Percentiles rank a stretch among this genome's conserved stretches.
Conservation (phyloP, 2,888 invertebrate species). For the Eupithecia subfuscata region DNA sequence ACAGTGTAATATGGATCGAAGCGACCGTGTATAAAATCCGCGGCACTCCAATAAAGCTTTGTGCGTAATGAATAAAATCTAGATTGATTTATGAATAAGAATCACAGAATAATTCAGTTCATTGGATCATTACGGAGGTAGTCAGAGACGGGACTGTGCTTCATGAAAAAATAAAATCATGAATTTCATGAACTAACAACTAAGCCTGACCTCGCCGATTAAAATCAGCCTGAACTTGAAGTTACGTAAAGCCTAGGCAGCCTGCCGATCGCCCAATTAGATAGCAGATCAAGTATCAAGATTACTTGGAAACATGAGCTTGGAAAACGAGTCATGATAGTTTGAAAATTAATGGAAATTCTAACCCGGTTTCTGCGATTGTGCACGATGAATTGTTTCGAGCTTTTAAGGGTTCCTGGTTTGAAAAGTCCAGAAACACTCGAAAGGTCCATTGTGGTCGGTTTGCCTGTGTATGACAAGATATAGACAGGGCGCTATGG, state of each 20-base stretch:
- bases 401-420: not conserved
- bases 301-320: conserved; percentile 68
- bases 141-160: not conserved
- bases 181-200: conserved; percentile 9
- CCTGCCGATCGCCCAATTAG: conserved; percentile 54
- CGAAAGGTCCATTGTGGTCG: not conserved
- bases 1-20: no score
- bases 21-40: no score
- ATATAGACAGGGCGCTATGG: no score
- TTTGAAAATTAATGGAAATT: conserved; percentile 51
- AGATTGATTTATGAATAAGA: not conserved
- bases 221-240: conserved; percentile 63
- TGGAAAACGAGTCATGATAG: conserved; percentile 66
- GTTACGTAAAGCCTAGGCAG: conserved; percentile 59
- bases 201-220: conserved; percentile 51
- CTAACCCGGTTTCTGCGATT: not conserved
- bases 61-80: not conserved
- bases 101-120: not conserved
- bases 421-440: not conserved
- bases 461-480: not conserved
- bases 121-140: not conserved
- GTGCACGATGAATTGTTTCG: not conserved
- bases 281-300: conserved; percentile 70
- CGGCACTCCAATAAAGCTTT: not conserved
- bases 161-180: conserved; percentile 14